Base-by-base conservation (phyloP, 2,113 vertebrate genomes). In the Apteryx mantelli region DNA sequence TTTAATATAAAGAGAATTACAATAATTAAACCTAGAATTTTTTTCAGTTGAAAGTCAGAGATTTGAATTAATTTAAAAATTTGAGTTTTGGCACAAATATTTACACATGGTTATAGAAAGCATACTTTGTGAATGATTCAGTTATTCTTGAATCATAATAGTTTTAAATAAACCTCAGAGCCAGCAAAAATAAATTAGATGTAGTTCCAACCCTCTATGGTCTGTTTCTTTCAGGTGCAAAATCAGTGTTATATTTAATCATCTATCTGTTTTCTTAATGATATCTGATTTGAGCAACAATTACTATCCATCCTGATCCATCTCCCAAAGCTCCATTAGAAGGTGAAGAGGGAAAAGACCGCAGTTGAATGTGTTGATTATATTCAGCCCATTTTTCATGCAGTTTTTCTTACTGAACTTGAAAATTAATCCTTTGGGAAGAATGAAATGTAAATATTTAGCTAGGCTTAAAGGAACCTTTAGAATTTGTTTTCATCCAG, bases 201-300 rank as follows among this genome's bases (percentile, higher is more conserved):
- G 42, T 88, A 80, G 91, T 88, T 97, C 93, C 93, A 97, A 1
- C 64, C 95, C 84, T 79, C 64, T 77, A 89, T 95, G 76, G 82
- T 74, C 68, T 90, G 19, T 95, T 97, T 95, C 89, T 96, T 96
- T 86, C 75, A 93, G 91, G 84, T 82, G 85, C 63, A 95, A 91
- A 89, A 88, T 92, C 83, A 92, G 68, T 89, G 81, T 93, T 94
- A 56, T 68, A 77, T 92, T 92, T 90, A 92, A 95, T 55, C 73
- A 91, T 89, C 63, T 90, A 91, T 97, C 95, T 97, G 94, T 94
- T 97, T 97, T 95, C 78, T 81, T 82, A 94, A 95, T 96, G 85
- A 61, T 71, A 82, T 66, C 93, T 92, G 90, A 93, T 93, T 91
- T 71, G 93, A 94, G 61, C 30, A 94, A 89, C 86, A 83, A 89